Percentiles rank a stretch among this genome's conserved stretches.
Evolutionary conservation across 2,797 vertebrate genomes (phyloP).

Genomic region (Alosa sapidissima): DNA sequence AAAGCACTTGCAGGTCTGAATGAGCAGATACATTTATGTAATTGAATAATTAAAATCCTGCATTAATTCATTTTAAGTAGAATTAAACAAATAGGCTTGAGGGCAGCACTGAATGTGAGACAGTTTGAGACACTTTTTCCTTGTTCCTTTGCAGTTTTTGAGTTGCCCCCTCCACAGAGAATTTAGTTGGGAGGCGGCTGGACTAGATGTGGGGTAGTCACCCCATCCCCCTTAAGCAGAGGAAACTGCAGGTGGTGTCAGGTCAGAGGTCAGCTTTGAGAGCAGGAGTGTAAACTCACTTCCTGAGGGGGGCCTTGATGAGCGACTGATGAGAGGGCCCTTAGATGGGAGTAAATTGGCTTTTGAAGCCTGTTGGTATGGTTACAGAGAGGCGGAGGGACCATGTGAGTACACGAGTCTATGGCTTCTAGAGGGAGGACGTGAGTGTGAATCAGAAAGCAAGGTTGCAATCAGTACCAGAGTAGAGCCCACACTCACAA

Average conservation of each 20-base stretch:
- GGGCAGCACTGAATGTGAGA: not conserved
- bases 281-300: conserved; percentile 6
- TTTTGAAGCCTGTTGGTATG: not conserved
- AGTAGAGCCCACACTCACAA: not conserved
- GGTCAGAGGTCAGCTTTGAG: conserved; percentile 10
- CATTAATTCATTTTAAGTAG: not conserved
- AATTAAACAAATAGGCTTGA: not conserved
- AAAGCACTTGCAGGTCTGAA: not conserved
- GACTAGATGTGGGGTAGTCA: not conserved
- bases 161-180: not conserved
- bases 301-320: not conserved
- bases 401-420: not conserved
- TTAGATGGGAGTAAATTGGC: conserved; percentile 5
- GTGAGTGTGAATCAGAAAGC: not conserved
- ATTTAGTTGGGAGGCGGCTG: not conserved
- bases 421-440: not conserved
- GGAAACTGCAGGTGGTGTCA: not conserved
- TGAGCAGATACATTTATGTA: not conserved
- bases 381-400: not conserved
- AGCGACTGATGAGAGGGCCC: not conserved
- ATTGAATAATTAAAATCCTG: not conserved
- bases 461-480: not conserved
- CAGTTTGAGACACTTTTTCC: not conserved
- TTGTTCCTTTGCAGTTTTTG: not conserved
- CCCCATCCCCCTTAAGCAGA: not conserved